Evolutionary conservation across 2,888 invertebrate genomes (phyloP).

Genomic region (Philereme vetulata): DNA sequence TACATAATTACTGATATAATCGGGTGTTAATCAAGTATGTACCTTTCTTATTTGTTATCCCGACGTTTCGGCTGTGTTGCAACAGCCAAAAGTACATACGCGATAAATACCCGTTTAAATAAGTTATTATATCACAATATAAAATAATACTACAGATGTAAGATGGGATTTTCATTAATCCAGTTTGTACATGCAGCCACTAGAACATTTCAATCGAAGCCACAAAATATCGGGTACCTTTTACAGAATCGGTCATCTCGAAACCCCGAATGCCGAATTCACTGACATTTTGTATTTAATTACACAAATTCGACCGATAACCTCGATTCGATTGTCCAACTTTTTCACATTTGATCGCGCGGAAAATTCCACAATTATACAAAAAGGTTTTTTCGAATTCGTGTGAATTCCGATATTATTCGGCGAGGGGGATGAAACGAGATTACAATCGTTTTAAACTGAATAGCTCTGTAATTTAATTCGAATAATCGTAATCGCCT

Average conservation of each 20-base stretch:
- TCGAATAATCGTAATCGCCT: conserved; percentile 37
- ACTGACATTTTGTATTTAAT: conserved; percentile 57
- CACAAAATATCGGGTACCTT: conserved; percentile 33
- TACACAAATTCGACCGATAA: conserved; percentile 50
- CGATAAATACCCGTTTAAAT: too few species aligned
- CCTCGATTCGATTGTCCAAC: conserved; percentile 51
- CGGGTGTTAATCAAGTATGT: too few species aligned
- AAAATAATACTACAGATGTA: too few species aligned
- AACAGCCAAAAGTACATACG: too few species aligned
- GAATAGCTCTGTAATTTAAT: conserved; percentile 37
- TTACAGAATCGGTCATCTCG: conserved; percentile 33
- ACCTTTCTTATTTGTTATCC: too few species aligned
- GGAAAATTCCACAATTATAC: conserved; percentile 59
- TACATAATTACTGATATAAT: too few species aligned
- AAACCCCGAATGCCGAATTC: conserved; percentile 33
- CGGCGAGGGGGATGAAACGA: conserved; percentile 31
- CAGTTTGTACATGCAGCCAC: too few species aligned
- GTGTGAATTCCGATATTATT: conserved; percentile 48
- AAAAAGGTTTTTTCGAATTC: conserved; percentile 55
- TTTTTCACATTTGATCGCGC: conserved; percentile 48
- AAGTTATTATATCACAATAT: too few species aligned
- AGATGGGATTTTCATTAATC: too few species aligned
- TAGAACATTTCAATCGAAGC: conserved; percentile 14
- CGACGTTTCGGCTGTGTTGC: too few species aligned
- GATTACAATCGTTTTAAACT: conserved; percentile 36